These are phyloP conservation scores for Artibeus lituratus DNA, from an alignment of 2,797 vertebrate species.

Conservation along the genomic window DNA sequence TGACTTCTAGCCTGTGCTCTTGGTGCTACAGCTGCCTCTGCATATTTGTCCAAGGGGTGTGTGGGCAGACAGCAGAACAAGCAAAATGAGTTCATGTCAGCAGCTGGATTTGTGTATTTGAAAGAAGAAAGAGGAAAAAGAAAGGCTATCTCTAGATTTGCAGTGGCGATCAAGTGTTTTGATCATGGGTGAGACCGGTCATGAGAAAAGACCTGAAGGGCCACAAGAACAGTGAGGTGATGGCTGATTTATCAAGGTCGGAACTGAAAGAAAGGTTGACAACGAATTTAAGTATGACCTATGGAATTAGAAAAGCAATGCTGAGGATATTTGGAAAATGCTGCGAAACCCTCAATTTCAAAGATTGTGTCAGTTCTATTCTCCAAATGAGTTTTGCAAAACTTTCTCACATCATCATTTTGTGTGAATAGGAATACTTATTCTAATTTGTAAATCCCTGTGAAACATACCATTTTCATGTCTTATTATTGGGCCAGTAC, in stretches of 20 bases:
- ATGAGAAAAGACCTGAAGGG: neutral
- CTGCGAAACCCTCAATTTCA: neutral
- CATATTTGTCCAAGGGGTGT: neutral
- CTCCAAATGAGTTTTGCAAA: neutral
- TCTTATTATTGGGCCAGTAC: no score
- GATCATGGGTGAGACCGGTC: neutral
- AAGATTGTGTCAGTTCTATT: neutral
- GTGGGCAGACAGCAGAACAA: neutral
- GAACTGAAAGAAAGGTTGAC: neutral
- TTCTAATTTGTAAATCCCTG: neutral
- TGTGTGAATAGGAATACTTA: neutral
- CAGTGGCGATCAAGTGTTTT: neutral
- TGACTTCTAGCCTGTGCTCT: neutral
- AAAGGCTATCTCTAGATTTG: neutral
- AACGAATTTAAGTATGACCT: neutral
- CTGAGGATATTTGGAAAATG: neutral
- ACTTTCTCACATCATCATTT: neutral
- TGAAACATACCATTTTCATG: neutral
- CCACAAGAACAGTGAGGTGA: neutral
- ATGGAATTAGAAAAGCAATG: neutral
- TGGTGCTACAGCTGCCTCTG: neutral
- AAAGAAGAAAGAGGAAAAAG: neutral
- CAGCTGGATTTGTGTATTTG: neutral
- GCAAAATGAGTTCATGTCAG: neutral
- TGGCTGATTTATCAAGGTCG: neutral